A percentile compares a stretch with the other conserved stretches of the same genome.
phyloP scores from a whole-genome alignment of 2,888 invertebrate species.

The Lithosia quadra region DNA sequence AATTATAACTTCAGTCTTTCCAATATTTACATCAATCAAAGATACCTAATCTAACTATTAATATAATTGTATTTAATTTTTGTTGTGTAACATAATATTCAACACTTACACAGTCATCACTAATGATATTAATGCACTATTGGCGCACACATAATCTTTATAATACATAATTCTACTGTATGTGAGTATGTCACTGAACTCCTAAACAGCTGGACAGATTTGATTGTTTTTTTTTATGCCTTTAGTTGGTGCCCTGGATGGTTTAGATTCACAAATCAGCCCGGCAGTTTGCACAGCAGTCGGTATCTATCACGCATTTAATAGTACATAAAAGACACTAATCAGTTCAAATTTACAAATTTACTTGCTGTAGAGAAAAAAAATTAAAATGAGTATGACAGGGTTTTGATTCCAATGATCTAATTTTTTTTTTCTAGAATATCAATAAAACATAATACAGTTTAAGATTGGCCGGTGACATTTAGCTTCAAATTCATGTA shows the following conservation, averaged over 20 bases:
- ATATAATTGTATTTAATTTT: not conserved
- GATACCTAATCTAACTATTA: not conserved
- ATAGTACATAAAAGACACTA: no score
- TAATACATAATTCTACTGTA: no score
- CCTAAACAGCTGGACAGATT: no score
- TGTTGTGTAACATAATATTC: not conserved
- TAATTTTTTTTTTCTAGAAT: slow-evolving; percentile 24
- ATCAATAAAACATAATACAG: slow-evolving; percentile 97
- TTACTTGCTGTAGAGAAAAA: slow-evolving; percentile 2
- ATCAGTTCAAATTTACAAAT: slow-evolving; percentile 3
- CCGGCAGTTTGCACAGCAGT: no score
- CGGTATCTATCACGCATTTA: no score
- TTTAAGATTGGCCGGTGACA: slow-evolving; percentile 95
- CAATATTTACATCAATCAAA: not conserved
- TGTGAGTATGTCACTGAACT: no score
- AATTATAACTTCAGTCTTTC: not conserved
- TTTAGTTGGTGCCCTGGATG: no score
- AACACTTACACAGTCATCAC: not conserved
- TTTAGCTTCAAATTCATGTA: slow-evolving; percentile 97
- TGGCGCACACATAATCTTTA: slow-evolving; percentile 4
- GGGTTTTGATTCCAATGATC: slow-evolving; percentile 25
- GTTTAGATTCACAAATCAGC: no score
- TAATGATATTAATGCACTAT: not conserved
- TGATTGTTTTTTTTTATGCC: no score
- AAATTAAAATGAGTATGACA: not conserved